Conservation (phyloP, 2,888 invertebrate genomes). For the Cerceris ruficornis region DNA sequence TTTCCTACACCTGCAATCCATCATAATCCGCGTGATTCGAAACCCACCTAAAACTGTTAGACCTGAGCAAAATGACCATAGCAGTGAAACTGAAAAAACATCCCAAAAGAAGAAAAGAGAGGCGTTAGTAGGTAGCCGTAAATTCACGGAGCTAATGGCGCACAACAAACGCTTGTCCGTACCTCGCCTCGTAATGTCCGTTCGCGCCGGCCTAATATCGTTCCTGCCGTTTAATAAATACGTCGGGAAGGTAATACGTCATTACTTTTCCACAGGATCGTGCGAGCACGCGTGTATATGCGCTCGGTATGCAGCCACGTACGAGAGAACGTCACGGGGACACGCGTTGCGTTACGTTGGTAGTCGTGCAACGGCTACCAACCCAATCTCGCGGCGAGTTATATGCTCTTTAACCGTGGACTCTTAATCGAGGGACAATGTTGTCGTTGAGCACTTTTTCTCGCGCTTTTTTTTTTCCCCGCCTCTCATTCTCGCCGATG, state of each 20-base stretch:
- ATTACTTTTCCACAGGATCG: constrained; percentile 65
- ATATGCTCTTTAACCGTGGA: constrained; percentile 68
- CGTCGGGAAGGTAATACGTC: constrained; percentile 71
- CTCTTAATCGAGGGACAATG: constrained; percentile 76
- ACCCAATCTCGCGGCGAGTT: constrained; percentile 63
- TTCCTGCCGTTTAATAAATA: constrained; percentile 75
- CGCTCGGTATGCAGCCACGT: neutral
- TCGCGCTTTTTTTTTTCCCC: constrained; percentile 32
- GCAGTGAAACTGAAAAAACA: neutral
- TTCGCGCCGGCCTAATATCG: constrained; percentile 75
- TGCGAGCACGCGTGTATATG: constrained; percentile 36
- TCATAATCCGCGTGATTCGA: no score
- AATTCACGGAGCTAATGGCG: constrained; percentile 75
- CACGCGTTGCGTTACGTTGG: constrained; percentile 33
- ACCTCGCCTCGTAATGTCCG: constrained; percentile 69
- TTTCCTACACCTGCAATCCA: no score
- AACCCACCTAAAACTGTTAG: no score
- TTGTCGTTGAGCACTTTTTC: constrained; percentile 54
- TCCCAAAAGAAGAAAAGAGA: constrained; percentile 22
- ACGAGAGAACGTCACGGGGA: neutral
- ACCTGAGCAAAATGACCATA: no score
- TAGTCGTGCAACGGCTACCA: constrained; percentile 42
- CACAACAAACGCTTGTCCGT: constrained; percentile 73
- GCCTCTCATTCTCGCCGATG: constrained; percentile 23
- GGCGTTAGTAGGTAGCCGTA: constrained; percentile 59